phyloP scores from a whole-genome alignment of 2,888 invertebrate species.

The Escarpia spicata region DNA sequence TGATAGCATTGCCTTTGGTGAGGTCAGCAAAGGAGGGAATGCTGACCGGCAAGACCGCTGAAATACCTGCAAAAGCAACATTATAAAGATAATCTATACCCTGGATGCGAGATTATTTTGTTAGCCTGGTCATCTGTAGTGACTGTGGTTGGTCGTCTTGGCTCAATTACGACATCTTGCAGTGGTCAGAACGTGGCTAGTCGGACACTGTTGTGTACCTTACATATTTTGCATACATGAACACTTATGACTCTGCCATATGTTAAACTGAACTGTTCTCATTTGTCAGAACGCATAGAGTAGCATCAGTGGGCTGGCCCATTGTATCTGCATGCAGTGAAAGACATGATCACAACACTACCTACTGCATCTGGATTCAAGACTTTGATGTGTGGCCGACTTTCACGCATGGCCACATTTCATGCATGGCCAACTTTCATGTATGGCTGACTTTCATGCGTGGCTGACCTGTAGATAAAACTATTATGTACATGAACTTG shows the following conservation, averaged over 20 bases:
- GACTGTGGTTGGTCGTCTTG: not conserved
- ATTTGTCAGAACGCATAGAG: not conserved
- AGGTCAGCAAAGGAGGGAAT: not conserved
- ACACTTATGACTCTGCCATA: not conserved
- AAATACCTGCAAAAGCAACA: not conserved
- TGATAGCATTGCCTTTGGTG: not conserved
- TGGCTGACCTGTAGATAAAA: not conserved
- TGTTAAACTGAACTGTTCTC: not conserved
- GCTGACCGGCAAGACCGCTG: not conserved
- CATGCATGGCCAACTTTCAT: not conserved
- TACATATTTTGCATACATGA: not conserved
- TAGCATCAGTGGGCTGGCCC: not conserved
- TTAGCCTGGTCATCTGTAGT: not conserved
- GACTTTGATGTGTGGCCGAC: too few species aligned
- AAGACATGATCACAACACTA: not conserved
- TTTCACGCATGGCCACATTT: not conserved
- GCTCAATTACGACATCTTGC: not conserved
- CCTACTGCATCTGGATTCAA: not conserved
- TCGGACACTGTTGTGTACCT: not conserved
- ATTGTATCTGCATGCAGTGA: not conserved
- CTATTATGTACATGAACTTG: constrained; percentile 3
- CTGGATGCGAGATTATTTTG: not conserved
- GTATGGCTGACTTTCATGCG: not conserved
- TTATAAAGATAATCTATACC: not conserved
- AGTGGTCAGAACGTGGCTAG: not conserved